phyloP scores from a whole-genome alignment of 1,140 invertebrate genomes.

The Hylaeus anthracinus region DNA sequence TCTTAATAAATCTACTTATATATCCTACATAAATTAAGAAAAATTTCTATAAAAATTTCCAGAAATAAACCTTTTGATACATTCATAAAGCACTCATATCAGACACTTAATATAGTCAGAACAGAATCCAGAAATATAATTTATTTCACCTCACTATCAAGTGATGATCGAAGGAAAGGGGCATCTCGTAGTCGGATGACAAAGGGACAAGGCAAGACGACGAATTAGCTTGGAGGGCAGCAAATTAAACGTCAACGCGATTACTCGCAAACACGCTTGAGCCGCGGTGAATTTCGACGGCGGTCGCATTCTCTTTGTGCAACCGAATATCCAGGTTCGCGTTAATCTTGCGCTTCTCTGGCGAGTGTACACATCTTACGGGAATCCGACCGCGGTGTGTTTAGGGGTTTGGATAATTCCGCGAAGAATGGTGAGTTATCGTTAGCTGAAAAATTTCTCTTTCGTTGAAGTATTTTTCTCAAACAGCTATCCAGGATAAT shows the following conservation, averaged over 20 bases:
- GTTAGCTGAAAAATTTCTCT: too few relatives aligned
- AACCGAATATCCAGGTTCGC: slow-evolving; percentile 56
- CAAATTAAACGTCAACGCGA: slow-evolving; percentile 62
- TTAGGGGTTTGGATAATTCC: slow-evolving; percentile 58
- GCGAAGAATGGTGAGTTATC: slow-evolving; percentile 36
- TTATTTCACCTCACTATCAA: not conserved
- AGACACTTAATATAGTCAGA: too few relatives aligned
- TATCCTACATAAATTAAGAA: too few relatives aligned
- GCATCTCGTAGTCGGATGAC: not conserved
- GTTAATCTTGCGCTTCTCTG: slow-evolving; percentile 58
- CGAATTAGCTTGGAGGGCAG: slow-evolving; percentile 48
- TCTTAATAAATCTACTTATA: too few relatives aligned
- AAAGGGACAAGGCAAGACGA: slow-evolving; percentile 19
- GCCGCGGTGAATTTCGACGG: slow-evolving; percentile 52
- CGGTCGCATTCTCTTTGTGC: slow-evolving; percentile 62
- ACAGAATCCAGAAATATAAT: not conserved
- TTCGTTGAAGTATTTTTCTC: too few relatives aligned
- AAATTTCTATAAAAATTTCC: too few relatives aligned
- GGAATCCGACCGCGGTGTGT: slow-evolving; percentile 55
- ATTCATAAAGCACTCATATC: too few relatives aligned
- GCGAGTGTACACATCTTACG: slow-evolving; percentile 46
- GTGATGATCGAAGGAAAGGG: not conserved
- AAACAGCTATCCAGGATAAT: too few relatives aligned
- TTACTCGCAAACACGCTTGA: slow-evolving; percentile 43
- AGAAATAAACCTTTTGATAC: too few relatives aligned